A percentile compares a stretch with the other conserved stretches of the same genome.
Conservation (phyloP, 30 jellyfish, hydroid and myxozoan species). For the Aurelia aurita region DNA sequence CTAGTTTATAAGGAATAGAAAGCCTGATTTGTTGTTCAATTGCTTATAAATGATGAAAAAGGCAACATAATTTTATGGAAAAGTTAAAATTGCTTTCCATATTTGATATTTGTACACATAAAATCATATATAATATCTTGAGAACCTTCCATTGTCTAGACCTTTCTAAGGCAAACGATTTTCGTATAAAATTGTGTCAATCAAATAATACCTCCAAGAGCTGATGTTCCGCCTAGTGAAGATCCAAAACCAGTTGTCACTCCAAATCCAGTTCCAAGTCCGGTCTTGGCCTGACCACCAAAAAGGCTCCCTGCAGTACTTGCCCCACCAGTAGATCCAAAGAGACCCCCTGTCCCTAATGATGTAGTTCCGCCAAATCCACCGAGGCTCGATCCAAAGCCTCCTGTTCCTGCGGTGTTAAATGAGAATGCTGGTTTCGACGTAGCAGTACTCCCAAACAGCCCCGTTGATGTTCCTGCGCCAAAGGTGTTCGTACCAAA, state of each 20-base stretch:
- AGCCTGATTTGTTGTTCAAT: too few relatives aligned
- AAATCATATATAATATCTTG: too few relatives aligned
- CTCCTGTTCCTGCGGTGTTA: constrained; percentile 70
- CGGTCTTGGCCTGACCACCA: constrained; percentile 77
- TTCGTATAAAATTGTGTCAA: too few relatives aligned
- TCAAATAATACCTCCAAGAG: constrained; percentile 52
- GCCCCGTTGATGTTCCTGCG: constrained; percentile 65
- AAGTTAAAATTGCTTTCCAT: too few relatives aligned
- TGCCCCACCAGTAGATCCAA: constrained; percentile 60
- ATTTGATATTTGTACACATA: too few relatives aligned
- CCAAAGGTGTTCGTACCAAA: constrained; percentile 74
- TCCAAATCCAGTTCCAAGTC: constrained; percentile 74
- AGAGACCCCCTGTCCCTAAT: constrained; percentile 56
- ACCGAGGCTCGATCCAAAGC: constrained; percentile 75
- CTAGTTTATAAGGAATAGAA: too few relatives aligned
- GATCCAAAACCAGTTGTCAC: constrained; percentile 79
- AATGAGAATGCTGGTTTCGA: constrained; percentile 75
- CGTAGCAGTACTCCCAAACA: constrained; percentile 69
- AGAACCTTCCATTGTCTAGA: too few relatives aligned
- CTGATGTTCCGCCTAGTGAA: constrained; percentile 53
- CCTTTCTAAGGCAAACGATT: too few relatives aligned
- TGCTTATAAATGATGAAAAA: too few relatives aligned
- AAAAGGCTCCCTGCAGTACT: constrained; percentile 72
- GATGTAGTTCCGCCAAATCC: constrained; percentile 75
- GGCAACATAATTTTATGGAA: too few relatives aligned